These are phyloP conservation scores for Balanococcus diminutus DNA, from an alignment of 2,888 invertebrate species.

Conservation along the genomic window DNA sequence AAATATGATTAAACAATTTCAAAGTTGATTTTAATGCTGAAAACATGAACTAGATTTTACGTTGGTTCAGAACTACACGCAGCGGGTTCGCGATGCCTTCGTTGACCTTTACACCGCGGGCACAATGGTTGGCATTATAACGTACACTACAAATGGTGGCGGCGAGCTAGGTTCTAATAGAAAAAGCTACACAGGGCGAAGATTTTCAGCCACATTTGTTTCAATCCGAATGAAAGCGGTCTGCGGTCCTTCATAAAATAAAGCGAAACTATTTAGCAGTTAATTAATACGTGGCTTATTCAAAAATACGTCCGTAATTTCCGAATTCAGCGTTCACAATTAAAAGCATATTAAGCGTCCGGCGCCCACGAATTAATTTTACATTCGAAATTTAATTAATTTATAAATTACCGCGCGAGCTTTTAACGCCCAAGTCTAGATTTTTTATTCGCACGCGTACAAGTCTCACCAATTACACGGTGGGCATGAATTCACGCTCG, in stretches of 20 bases:
- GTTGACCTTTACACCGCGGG: neutral
- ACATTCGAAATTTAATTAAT: constrained; percentile 42
- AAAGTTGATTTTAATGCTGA: constrained; percentile 11
- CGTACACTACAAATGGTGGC: neutral
- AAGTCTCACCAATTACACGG: neutral
- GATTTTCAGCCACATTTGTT: constrained; percentile 18
- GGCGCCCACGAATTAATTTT: constrained; percentile 26
- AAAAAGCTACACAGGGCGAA: neutral
- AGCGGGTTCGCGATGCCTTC: neutral
- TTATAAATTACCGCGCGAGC: constrained; percentile 16
- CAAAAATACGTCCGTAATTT: constrained; percentile 4
- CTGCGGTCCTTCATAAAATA: constrained; percentile 31
- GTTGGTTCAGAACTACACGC: neutral
- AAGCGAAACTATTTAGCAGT: constrained; percentile 38
- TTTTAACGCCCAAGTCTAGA: neutral
- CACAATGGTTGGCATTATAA: neutral
- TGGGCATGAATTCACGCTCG: neutral
- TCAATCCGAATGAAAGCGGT: constrained; percentile 21
- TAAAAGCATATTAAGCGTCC: constrained; percentile 36
- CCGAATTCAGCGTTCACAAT: neutral
- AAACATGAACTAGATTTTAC: neutral
- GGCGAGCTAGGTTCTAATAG: neutral
- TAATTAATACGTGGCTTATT: constrained; percentile 40
- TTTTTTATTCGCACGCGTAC: neutral
- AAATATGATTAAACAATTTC: neutral